These are phyloP conservation scores for Centropristis striata DNA, from an alignment of 2,113 vertebrate genomes.

Conservation along the genomic window DNA sequence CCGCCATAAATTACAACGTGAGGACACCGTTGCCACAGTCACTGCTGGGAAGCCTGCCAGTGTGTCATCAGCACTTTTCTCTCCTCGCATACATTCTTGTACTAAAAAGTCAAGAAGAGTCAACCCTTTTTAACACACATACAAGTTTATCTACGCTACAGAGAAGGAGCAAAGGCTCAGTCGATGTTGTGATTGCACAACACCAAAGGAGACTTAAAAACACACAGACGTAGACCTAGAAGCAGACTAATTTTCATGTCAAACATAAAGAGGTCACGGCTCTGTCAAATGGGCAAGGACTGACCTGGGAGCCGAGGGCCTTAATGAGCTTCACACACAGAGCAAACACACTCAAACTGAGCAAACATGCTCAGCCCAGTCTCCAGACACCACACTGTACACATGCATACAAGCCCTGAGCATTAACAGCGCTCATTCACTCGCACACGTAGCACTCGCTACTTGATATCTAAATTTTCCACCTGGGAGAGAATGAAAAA, in stretches of 20 bases:
- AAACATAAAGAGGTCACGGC: constrained; percentile 67
- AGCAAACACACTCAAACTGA: constrained; percentile 57
- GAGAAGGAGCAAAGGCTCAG: constrained; percentile 5
- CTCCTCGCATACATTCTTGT: constrained; percentile 50
- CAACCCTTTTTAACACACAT: constrained; percentile 35
- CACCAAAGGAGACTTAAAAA: constrained; percentile 1
- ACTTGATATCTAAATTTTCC: constrained; percentile 74
- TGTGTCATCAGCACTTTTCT: constrained; percentile 75
- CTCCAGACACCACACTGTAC: constrained; percentile 42
- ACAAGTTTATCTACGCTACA: constrained; percentile 22
- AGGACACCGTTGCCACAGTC: constrained; percentile 75
- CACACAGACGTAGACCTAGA: constrained; percentile 40
- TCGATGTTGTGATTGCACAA: constrained; percentile 46
- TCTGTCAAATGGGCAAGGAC: constrained; percentile 61
- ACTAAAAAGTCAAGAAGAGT: constrained; percentile 34
- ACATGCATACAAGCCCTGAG: constrained; percentile 16
- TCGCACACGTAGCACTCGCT: constrained; percentile 55
- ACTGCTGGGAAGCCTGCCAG: constrained; percentile 71
- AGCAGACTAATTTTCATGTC: constrained; percentile 48
- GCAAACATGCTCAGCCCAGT: constrained; percentile 54
- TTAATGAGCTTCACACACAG: constrained; percentile 44
- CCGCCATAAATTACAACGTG: constrained; percentile 75
- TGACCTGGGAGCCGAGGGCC: constrained; percentile 46
- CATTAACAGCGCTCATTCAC: constrained; percentile 41
- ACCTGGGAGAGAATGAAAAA: constrained; percentile 82